Conservation (phyloP, 2,113 vertebrate species). For the Girardinichthys multiradiatus region DNA sequence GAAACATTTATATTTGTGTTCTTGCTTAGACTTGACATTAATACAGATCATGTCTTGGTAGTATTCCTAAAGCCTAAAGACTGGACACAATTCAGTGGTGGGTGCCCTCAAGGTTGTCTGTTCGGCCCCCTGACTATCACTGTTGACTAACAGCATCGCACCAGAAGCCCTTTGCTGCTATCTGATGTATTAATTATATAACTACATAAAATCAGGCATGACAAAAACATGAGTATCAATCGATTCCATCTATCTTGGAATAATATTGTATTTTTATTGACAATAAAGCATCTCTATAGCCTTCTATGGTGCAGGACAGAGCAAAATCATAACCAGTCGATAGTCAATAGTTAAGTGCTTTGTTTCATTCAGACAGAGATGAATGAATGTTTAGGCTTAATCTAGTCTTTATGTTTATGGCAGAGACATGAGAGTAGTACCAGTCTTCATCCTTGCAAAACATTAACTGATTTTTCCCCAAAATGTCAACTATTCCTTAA, state of each 20-base stretch:
- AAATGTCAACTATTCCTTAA: constrained; percentile 29
- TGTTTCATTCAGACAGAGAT: background rate
- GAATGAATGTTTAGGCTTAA: background rate
- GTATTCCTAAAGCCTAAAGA: background rate
- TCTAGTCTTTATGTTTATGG: background rate
- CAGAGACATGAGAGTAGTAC: background rate
- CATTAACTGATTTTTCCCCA: background rate
- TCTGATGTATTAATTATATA: too few species aligned
- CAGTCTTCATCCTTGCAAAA: background rate
- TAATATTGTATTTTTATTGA: too few species aligned
- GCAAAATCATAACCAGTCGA: too few species aligned
- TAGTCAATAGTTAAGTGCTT: too few species aligned
- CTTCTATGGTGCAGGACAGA: too few species aligned
- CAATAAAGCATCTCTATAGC: too few species aligned
- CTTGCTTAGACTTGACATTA: background rate
- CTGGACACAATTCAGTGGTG: background rate
- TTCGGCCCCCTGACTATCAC: too few species aligned
- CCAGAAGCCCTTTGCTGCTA: background rate
- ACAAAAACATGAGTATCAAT: too few species aligned
- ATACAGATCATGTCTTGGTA: background rate
- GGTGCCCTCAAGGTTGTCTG: too few species aligned
- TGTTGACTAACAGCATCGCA: too few species aligned
- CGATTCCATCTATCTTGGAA: too few species aligned
- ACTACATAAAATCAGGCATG: too few species aligned
- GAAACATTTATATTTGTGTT: background rate